These are phyloP conservation scores for Motacilla tschutschensis DNA, from an alignment of 2,113 vertebrate genomes.

Conservation along the genomic window DNA sequence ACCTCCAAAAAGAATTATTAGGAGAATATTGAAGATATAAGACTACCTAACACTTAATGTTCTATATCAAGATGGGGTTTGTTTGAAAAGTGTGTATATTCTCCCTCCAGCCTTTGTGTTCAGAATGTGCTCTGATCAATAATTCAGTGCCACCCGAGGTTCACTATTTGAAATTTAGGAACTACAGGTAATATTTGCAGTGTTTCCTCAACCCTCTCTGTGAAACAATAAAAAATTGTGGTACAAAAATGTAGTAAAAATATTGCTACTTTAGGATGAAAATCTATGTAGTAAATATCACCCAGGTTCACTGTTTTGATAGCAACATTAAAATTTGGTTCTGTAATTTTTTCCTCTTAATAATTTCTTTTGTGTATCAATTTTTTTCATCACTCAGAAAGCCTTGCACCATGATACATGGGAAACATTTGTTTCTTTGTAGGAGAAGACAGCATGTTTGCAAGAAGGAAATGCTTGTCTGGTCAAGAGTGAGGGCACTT, in stretches of 20 bases:
- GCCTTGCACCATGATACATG: not conserved
- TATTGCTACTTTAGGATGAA: not conserved
- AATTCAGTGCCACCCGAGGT: not conserved
- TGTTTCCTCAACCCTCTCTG: not conserved
- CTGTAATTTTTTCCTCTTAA: not conserved
- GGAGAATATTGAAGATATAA: not conserved
- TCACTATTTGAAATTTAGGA: constrained; percentile 20
- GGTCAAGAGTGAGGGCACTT: not conserved
- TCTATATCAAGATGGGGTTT: not conserved
- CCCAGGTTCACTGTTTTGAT: not conserved
- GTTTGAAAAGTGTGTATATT: not conserved
- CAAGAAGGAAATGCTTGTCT: not conserved
- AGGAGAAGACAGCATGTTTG: not conserved
- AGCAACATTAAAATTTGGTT: not conserved
- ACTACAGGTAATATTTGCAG: not conserved
- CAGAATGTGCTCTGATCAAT: constrained; percentile 19
- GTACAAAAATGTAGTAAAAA: not conserved
- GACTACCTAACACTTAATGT: not conserved
- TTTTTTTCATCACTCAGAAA: not conserved
- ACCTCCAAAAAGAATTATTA: not conserved
- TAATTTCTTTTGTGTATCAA: not conserved
- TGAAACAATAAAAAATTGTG: not conserved
- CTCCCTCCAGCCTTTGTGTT: not conserved
- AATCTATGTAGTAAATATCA: not conserved
- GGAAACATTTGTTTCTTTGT: not conserved